A percentile compares a stretch with the other conserved stretches of the same genome.
Conservation (phyloP, 2,113 vertebrate species). For the Panurus biarmicus region DNA sequence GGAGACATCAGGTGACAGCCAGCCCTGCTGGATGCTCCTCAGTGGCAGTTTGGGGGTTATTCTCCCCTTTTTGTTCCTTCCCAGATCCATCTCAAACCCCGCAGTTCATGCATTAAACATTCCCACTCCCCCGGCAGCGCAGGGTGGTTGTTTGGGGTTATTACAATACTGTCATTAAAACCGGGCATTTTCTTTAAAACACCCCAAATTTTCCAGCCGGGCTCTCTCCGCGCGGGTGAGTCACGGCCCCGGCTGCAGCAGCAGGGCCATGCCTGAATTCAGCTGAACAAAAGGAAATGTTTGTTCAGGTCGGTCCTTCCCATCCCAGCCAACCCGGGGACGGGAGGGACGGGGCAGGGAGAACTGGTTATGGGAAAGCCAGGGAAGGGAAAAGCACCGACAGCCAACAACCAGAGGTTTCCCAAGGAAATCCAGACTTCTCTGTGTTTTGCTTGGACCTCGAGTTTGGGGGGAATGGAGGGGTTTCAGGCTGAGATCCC, state of each 20-base stretch:
- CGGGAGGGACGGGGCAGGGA: background rate
- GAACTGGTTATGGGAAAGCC: constrained; percentile 33
- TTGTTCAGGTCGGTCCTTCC: constrained; percentile 9
- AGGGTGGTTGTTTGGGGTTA: background rate
- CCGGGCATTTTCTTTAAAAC: constrained; percentile 19
- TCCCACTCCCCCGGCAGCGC: background rate
- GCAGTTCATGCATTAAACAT: background rate
- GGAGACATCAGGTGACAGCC: background rate
- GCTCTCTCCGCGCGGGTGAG: background rate
- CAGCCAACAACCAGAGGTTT: background rate
- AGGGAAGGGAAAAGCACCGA: background rate
- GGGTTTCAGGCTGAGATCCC: background rate
- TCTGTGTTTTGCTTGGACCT: rapidly evolving
- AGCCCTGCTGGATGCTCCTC: background rate
- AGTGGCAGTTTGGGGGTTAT: rapidly evolving
- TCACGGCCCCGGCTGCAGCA: background rate
- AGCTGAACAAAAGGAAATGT: background rate
- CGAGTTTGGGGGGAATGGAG: background rate
- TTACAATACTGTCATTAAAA: constrained; percentile 14
- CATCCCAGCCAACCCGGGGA: background rate
- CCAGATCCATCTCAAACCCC: background rate
- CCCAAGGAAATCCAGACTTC: background rate
- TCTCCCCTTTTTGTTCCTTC: background rate
- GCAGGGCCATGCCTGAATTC: background rate
- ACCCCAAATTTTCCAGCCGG: constrained; percentile 14